Conservation (phyloP, 1,140 invertebrate genomes). For the Saxidomus purpurata region DNA sequence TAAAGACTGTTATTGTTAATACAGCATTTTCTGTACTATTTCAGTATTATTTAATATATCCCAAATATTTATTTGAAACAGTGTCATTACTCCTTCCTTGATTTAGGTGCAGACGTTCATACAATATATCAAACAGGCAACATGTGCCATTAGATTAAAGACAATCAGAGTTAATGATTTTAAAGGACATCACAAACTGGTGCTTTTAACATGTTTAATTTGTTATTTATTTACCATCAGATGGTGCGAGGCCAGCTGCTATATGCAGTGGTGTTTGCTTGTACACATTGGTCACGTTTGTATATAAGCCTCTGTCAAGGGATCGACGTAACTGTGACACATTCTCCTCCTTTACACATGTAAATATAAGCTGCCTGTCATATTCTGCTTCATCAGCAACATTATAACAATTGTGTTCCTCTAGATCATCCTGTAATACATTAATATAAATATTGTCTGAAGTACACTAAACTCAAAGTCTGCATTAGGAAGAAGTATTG, state of each 20-base stretch:
- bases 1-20: background rate
- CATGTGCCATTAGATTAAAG: too few relatives aligned
- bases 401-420: background rate
- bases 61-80: too few relatives aligned
- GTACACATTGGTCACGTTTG: constrained; percentile 70
- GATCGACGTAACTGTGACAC: constrained; percentile 68
- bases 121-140: too few relatives aligned
- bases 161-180: too few relatives aligned
- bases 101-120: too few relatives aligned
- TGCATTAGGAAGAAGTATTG: too few relatives aligned
- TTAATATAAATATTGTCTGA: constrained; percentile 67
- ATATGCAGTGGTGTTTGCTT: constrained; percentile 74
- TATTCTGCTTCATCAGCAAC: background rate
- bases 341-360: constrained; percentile 36
- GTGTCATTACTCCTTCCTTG: too few relatives aligned
- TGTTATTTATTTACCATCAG: constrained; percentile 29
- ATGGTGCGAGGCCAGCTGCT: constrained; percentile 48
- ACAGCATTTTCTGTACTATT: background rate
- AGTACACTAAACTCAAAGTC: too few relatives aligned
- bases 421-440: constrained; percentile 56
- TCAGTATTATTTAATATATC: too few relatives aligned
- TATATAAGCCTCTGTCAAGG: constrained; percentile 70
- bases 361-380: background rate
- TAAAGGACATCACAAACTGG: too few relatives aligned
- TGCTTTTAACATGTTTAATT: too few relatives aligned